Evolutionary conservation across 2,888 invertebrate species (phyloP), one percentile per base, ranked within the genome.

Genomic region (Melinaea marsaeus): DNA sequence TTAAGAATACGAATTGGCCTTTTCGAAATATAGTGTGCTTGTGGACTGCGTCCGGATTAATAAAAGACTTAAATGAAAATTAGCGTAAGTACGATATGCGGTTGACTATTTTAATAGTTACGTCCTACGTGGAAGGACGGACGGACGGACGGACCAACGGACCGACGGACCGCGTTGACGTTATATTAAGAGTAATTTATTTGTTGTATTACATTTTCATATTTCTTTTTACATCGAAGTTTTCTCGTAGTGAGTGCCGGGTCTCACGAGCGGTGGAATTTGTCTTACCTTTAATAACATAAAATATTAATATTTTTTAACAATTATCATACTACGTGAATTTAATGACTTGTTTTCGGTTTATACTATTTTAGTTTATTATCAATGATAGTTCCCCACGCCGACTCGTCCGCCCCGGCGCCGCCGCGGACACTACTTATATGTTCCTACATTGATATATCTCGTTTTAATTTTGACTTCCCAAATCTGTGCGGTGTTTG

Each of bases 1-100:
- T 69, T 66, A 66, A 67, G 57, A 60, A 71, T 65, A 71, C 73
- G 71, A 79, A 81, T 86, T 87, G 86, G 87, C 88, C 88, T 89
- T 88, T 89, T 83, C 69, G 71, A 78, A 79, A 81, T 82, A 79
- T 77, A 67, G 87, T 79, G 90, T 89, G 90, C 88, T 89, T 86
- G 83, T 64, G 90, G 88, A 88, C 89, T 74, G 72, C 83, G 89
- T 89, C 90, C 89, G 80, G 72, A 72, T 75, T 81, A 78, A 75
- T 81, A 88, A 89, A 90, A 89, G 90, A 89, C 89, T 89, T 89
- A 75, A 85, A 81, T 81, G 79, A 86, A 88, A 87, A 82, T 85
- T 79, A 79, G 82, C 81, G 76, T 78, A 74, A 76, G 51, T 32
- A 32, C 22, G 7, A 51, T 9, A 32, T 32, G 51, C 22, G 51